Conservation (phyloP, 2,797 vertebrate species). For the Pseudochaenichthys georgianus region DNA sequence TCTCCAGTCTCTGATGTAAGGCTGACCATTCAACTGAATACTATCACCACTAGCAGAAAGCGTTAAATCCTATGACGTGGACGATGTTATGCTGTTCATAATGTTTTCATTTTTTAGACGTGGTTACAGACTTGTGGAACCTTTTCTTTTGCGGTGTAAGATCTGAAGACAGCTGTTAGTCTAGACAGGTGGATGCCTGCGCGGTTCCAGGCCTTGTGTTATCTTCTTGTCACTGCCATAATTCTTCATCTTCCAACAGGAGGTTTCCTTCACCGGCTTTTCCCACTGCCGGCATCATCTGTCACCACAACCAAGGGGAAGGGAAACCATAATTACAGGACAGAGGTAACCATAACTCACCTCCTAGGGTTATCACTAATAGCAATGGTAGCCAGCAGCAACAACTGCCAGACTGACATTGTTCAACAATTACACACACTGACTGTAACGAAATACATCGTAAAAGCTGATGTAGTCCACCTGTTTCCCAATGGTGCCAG, state of each 20-base stretch:
- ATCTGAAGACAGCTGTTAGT: constrained; percentile 61
- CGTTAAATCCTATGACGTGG: neutral
- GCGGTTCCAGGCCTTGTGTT: constrained; percentile 41
- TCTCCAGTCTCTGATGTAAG: neutral
- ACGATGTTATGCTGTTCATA: neutral
- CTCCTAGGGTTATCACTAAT: constrained; percentile 44
- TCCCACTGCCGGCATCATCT: constrained; percentile 51
- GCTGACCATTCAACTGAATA: neutral
- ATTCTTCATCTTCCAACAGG: constrained; percentile 59
- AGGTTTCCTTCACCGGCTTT: constrained; percentile 57
- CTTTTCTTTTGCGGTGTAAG: constrained; percentile 18
- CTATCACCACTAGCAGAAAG: neutral
- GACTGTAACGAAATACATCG: constrained; percentile 33
- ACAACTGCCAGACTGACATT: constrained; percentile 44
- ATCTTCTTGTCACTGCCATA: constrained; percentile 55
- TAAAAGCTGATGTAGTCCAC: constrained; percentile 27
- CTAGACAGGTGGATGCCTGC: constrained; percentile 62
- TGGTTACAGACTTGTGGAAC: neutral
- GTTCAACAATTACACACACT: constrained; percentile 48
- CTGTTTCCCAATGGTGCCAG: constrained; percentile 19
- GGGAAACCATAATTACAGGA: constrained; percentile 74
- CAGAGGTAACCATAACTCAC: constrained; percentile 45
- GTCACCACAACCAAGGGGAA: constrained; percentile 58
- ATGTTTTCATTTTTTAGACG: neutral
- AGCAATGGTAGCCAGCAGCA: constrained; percentile 43